Conservation (phyloP, 37 sponge, comb jelly and placozoan species). For the Axinella damicornis region DNA sequence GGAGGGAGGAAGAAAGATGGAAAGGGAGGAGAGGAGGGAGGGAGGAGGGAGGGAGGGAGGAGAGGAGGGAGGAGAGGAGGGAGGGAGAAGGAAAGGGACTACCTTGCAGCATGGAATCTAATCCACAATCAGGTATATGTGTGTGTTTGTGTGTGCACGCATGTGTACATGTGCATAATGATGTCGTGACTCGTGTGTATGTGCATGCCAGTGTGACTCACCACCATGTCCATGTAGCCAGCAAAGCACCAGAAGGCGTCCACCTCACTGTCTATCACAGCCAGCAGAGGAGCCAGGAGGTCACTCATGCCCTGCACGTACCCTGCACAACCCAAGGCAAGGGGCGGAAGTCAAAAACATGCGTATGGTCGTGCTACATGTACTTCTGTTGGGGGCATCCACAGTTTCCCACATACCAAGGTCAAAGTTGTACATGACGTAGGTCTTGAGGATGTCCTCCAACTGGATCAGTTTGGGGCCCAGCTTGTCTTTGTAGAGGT, state of each 20-base stretch:
- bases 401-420: slow-evolving; percentile 88
- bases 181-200: too few species aligned
- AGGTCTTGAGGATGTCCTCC: slow-evolving; percentile 91
- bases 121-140: too few species aligned
- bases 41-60: background rate
- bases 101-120: too few species aligned
- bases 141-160: too few species aligned
- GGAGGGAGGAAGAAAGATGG: background rate
- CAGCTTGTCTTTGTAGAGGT: slow-evolving; percentile 55
- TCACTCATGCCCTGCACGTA: slow-evolving; percentile 99
- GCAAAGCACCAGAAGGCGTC: slow-evolving; percentile 98
- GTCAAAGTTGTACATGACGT: slow-evolving; percentile 96
- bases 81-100: too few species aligned
- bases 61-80: too few species aligned
- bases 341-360: too few species aligned
- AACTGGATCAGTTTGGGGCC: slow-evolving; percentile 74
- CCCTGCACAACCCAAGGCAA: slow-evolving; percentile 41
- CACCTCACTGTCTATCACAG: slow-evolving; percentile 92
- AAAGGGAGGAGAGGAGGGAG: background rate
- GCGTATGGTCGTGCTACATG: too few species aligned
- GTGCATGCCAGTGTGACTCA: slow-evolving; percentile 42
- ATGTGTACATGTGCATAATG: too few species aligned
- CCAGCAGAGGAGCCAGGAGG: slow-evolving; percentile 89
- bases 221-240: slow-evolving; percentile 92
- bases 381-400: too few species aligned